Percentiles rank a stretch among this genome's conserved stretches.
These are phyloP conservation scores for Plagiodera versicolora DNA, from an alignment of 2,888 invertebrate species.

Conservation along the genomic window DNA sequence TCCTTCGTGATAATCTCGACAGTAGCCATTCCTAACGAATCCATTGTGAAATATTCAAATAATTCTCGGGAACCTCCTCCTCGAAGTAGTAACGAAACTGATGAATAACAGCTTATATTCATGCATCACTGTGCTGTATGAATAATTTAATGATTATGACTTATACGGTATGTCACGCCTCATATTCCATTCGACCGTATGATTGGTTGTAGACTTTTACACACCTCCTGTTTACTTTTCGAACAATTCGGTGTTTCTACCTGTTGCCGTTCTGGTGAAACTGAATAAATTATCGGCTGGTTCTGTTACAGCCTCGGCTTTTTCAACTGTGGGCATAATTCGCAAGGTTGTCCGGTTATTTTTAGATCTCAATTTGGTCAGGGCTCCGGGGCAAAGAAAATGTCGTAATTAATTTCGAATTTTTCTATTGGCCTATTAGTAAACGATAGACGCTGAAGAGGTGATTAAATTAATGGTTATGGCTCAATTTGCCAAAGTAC, in stretches of 20 bases:
- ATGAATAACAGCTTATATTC: slow-evolving; percentile 28
- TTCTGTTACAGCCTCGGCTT: background rate
- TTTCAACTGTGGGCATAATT: slow-evolving; percentile 28
- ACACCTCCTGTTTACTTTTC: slow-evolving; percentile 47
- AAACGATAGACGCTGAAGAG: slow-evolving; percentile 11
- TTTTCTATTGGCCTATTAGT: slow-evolving; percentile 15
- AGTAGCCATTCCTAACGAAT: no score
- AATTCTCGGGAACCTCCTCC: background rate
- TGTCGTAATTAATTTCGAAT: slow-evolving; percentile 15
- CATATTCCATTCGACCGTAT: slow-evolving; percentile 38
- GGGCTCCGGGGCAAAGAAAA: slow-evolving; percentile 11
- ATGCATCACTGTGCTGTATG: slow-evolving; percentile 41
- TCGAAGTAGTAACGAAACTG: slow-evolving; percentile 16
- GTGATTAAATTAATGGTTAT: slow-evolving; percentile 11
- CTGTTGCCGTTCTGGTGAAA: slow-evolving; percentile 29
- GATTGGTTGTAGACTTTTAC: slow-evolving; percentile 46
- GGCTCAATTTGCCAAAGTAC: slow-evolving; percentile 2
- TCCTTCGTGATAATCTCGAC: no score
- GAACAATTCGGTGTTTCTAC: slow-evolving; percentile 42
- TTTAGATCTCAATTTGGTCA: slow-evolving; percentile 30
- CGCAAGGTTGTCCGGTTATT: slow-evolving; percentile 40
- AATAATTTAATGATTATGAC: slow-evolving; percentile 47
- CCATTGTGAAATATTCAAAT: background rate
- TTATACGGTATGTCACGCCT: slow-evolving; percentile 47
- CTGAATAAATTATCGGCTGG: slow-evolving; percentile 22